Evolutionary conservation across 2,797 vertebrate genomes (phyloP).

Genomic region (Thamnophis elegans): DNA sequence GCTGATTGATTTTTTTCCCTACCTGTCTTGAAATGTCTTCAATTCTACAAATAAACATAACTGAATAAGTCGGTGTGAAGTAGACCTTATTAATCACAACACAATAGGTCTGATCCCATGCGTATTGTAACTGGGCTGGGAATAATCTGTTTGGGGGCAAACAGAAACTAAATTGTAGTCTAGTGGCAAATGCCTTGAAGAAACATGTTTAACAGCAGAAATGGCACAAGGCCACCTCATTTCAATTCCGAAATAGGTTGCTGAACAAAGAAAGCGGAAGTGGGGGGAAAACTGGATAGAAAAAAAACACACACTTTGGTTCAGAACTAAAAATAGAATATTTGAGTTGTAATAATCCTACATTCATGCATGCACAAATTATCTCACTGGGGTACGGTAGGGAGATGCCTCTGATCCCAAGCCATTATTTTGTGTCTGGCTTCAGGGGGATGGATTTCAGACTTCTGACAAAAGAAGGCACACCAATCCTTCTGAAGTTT

Average conservation of each 20-base stretch:
- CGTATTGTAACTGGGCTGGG: neutral
- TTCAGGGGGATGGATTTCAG: neutral
- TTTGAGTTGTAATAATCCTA: neutral
- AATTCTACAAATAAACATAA: neutral
- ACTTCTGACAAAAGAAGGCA: neutral
- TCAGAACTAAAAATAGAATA: neutral
- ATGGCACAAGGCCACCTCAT: neutral
- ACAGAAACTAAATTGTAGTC: neutral
- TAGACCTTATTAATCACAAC: neutral
- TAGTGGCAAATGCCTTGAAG: neutral
- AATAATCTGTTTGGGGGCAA: neutral
- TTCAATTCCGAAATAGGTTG: neutral
- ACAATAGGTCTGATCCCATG: neutral
- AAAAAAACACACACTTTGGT: neutral
- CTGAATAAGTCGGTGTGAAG: neutral
- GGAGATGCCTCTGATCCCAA: neutral
- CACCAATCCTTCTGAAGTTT: neutral
- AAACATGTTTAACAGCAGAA: neutral
- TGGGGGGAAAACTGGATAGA: neutral
- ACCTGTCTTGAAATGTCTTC: neutral
- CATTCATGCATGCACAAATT: neutral
- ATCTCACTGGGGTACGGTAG: neutral
- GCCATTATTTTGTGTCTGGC: neutral
- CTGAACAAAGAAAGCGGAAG: neutral
- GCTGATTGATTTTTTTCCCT: neutral